Conservation (phyloP, 2,888 invertebrate genomes). For the Seladonia tumulorum region DNA sequence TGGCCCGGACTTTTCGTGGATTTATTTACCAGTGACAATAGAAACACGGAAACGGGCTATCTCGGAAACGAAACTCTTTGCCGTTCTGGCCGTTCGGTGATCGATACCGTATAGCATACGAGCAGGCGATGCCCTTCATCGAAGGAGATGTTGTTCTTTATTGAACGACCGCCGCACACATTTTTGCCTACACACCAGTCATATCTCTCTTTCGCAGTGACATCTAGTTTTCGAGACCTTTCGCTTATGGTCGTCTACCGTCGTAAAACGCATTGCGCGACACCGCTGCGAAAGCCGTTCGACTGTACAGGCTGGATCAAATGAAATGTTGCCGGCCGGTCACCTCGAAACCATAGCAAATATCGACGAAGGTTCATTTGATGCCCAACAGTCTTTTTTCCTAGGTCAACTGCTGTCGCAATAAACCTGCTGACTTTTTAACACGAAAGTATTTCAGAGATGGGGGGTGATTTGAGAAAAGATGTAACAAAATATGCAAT, state of each 20-base stretch:
- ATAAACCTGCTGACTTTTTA: no score
- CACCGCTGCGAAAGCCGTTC: background rate
- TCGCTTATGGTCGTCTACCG: background rate
- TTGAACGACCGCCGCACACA: background rate
- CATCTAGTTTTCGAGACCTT: background rate
- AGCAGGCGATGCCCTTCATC: background rate
- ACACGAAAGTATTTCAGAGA: no score
- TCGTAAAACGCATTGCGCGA: background rate
- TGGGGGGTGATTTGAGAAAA: no score
- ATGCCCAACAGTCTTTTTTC: no score
- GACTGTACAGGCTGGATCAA: background rate
- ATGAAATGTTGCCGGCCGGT: no score
- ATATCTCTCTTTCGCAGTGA: background rate
- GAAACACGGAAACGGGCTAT: constrained; percentile 26
- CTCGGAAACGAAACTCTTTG: constrained; percentile 5
- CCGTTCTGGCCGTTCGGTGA: background rate
- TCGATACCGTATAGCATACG: constrained; percentile 14
- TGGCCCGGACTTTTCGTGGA: constrained; percentile 16
- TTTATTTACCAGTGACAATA: constrained; percentile 52
- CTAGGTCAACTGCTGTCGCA: no score
- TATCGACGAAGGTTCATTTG: no score
- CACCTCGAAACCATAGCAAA: no score
- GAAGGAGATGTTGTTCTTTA: background rate
- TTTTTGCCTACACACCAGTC: background rate
- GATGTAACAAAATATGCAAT: no score